Evolutionary conservation across 2,113 vertebrate species (phyloP).

Genomic region (Nycticorax nycticorax): DNA sequence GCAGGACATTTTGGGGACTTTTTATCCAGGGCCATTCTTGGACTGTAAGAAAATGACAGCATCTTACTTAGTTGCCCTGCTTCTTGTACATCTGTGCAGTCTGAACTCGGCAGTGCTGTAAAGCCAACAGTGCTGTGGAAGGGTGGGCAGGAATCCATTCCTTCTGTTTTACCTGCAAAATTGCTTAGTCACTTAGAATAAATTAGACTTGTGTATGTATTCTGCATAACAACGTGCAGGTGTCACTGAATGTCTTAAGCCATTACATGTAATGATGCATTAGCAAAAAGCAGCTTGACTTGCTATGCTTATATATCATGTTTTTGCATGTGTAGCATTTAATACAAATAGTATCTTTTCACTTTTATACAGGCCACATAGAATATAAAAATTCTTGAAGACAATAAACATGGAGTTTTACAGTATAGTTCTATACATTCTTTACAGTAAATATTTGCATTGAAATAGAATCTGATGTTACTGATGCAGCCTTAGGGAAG

Average conservation of each 20-base stretch:
- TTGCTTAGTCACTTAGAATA: background rate
- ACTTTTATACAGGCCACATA: background rate
- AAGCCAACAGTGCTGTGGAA: background rate
- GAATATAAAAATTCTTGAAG: background rate
- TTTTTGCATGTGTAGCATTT: background rate
- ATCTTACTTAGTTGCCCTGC: background rate
- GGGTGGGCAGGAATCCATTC: background rate
- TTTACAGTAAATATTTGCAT: background rate
- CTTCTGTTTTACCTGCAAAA: background rate
- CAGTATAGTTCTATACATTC: background rate
- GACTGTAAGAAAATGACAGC: background rate
- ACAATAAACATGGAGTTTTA: background rate
- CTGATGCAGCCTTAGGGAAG: background rate
- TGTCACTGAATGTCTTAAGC: background rate
- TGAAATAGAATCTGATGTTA: background rate
- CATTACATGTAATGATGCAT: background rate
- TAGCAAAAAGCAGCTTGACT: background rate
- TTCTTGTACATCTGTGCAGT: background rate
- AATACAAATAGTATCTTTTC: background rate
- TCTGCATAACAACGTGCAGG: background rate
- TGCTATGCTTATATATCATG: background rate
- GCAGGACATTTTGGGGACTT: background rate
- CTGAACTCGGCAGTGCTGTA: background rate
- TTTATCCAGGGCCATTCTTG: background rate
- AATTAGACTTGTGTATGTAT: background rate